Evolutionary conservation across 2,113 vertebrate genomes (phyloP).

Genomic region (Triplophysa siluroides): DNA sequence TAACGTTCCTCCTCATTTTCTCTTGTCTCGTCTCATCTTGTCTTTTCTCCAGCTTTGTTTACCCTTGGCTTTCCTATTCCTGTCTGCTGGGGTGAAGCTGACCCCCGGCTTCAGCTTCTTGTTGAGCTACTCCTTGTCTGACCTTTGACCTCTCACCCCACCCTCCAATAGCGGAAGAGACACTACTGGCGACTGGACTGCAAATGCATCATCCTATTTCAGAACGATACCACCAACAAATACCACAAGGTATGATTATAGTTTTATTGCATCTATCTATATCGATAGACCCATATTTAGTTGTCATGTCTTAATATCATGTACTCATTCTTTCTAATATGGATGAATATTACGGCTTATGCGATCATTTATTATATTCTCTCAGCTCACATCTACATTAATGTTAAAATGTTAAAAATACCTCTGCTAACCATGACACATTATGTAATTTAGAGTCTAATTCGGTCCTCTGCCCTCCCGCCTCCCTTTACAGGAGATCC

Average conservation of each 20-base stretch:
- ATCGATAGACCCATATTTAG: not conserved
- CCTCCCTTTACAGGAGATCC: conserved; percentile 77
- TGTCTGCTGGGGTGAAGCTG: conserved; percentile 42
- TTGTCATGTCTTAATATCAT: no score
- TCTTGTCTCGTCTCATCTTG: conserved; percentile 3
- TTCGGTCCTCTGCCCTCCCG: not conserved
- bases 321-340: no score
- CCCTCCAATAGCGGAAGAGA: conserved; percentile 80
- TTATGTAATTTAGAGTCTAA: not conserved
- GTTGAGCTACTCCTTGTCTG: conserved; percentile 43
- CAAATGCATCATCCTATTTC: conserved; percentile 90
- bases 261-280: not conserved
- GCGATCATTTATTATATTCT: not conserved
- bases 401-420: not conserved
- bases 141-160: conserved; percentile 51
- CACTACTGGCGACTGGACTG: conserved; percentile 91
- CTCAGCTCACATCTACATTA: not conserved
- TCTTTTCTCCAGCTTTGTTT: conserved; percentile 27
- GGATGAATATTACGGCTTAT: no score
- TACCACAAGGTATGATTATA: conserved; percentile 84
- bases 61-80: conserved; percentile 30
- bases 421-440: not conserved
- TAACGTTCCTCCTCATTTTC: conserved; percentile 29
- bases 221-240: conserved; percentile 88
- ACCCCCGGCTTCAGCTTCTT: conserved; percentile 42